Evolutionary conservation across 2,888 invertebrate species (phyloP).

Genomic region (Meloe dianella): DNA sequence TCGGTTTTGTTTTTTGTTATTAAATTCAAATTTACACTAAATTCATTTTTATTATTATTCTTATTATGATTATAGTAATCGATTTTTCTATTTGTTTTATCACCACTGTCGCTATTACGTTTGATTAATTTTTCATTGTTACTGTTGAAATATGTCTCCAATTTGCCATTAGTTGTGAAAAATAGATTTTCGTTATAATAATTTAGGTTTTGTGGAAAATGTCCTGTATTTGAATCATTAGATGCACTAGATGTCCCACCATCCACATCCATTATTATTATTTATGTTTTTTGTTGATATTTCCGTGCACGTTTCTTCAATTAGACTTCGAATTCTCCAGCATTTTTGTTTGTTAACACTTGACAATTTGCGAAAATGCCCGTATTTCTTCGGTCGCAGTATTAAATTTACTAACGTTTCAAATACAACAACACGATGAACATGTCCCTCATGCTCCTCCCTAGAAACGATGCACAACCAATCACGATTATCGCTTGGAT

Average conservation of each 20-base stretch:
- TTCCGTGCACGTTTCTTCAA: neutral
- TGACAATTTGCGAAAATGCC: neutral
- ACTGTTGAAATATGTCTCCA: conserved; percentile 46
- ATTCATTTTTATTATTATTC: conserved; percentile 33
- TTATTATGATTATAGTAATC: conserved; percentile 39
- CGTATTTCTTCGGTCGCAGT: conserved; percentile 20
- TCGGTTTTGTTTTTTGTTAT: conserved; percentile 36
- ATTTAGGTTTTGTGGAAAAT: conserved; percentile 45
- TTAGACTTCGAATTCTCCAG: neutral
- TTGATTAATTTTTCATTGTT: conserved; percentile 40
- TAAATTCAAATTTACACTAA: conserved; percentile 28
- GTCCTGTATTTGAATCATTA: conserved; percentile 53
- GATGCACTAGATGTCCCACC: conserved; percentile 52
- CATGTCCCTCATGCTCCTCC: conserved; percentile 30
- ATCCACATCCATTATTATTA: conserved; percentile 47
- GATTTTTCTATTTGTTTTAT: conserved; percentile 40
- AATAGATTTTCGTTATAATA: conserved; percentile 53
- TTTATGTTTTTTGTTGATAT: neutral
- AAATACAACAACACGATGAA: conserved; percentile 22
- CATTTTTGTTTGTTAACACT: neutral
- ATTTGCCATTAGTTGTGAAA: conserved; percentile 48
- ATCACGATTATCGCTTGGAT: conserved; percentile 30
- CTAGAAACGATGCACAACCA: conserved; percentile 36
- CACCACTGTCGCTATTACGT: conserved; percentile 29
- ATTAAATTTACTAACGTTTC: conserved; percentile 25